Percentiles rank a stretch among this genome's conserved stretches.
Conservation (phyloP, 2,888 invertebrate genomes). For the Nephrotoma appendiculata region DNA sequence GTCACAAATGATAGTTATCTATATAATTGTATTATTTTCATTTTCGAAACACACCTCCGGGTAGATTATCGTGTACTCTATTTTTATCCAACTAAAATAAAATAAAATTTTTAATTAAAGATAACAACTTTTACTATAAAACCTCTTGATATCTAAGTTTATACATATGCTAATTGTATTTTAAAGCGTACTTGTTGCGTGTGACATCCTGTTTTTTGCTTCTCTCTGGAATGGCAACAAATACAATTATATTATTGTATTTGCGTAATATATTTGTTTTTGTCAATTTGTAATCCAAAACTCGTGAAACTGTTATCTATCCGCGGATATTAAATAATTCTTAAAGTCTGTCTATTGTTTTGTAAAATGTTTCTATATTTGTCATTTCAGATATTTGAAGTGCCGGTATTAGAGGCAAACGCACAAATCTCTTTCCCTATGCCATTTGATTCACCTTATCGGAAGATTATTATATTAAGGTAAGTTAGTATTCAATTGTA, state of each 20-base stretch:
- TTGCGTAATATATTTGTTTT: background rate
- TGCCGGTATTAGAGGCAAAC: conserved; percentile 13
- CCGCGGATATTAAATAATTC: background rate
- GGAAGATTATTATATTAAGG: conserved; percentile 41
- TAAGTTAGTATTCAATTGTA: conserved; percentile 15
- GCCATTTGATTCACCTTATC: conserved; percentile 40
- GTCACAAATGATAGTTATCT: background rate
- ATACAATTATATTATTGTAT: background rate
- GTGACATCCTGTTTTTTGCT: background rate
- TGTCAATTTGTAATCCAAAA: background rate
- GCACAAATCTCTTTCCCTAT: conserved; percentile 42
- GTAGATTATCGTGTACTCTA: background rate
- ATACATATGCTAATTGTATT: background rate
- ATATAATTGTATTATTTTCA: background rate
- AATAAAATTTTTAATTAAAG: background rate
- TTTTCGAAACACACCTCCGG: background rate
- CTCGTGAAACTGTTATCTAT: background rate
- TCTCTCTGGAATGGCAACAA: no score
- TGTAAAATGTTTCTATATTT: background rate
- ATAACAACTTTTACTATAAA: background rate
- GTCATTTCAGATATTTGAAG: background rate
- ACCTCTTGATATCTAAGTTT: background rate
- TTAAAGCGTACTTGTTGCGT: background rate
- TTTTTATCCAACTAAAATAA: background rate
- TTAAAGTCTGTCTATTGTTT: background rate